These are phyloP conservation scores for Oncorhynchus gorbuscha DNA, from an alignment of 2,113 vertebrate genomes.

Conservation along the genomic window DNA sequence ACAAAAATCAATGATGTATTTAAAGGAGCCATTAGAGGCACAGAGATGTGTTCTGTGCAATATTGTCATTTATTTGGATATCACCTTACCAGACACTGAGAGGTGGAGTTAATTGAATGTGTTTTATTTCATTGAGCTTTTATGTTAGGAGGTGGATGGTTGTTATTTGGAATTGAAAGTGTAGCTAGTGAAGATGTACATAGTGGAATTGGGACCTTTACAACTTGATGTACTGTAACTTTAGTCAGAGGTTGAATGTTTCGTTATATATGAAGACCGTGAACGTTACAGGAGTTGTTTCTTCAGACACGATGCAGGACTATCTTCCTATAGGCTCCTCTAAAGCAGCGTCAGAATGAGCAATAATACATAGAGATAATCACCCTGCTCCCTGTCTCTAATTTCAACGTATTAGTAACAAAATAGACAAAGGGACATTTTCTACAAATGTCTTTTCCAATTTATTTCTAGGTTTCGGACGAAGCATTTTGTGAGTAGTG, in stretches of 20 bases:
- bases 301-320: conserved; percentile 66
- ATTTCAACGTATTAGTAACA: conserved; percentile 41
- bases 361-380: conserved; percentile 64
- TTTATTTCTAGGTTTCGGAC: neutral
- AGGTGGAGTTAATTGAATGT: conserved; percentile 17
- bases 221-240: conserved; percentile 29
- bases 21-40: conserved; percentile 65
- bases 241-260: conserved; percentile 53
- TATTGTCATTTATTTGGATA: conserved; percentile 67
- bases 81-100: conserved; percentile 25
- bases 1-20: conserved; percentile 73
- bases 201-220: conserved; percentile 38
- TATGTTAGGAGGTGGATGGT: conserved; percentile 12
- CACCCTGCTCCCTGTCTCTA: conserved; percentile 66
- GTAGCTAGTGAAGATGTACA: conserved; percentile 60
- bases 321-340: conserved; percentile 63
- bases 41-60: conserved; percentile 55
- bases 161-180: conserved; percentile 49
- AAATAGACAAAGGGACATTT: conserved; percentile 10
- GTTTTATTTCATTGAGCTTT: conserved; percentile 38
- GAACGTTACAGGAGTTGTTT: conserved; percentile 50
- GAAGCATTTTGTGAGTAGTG: conserved; percentile 45
- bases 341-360: conserved; percentile 65
- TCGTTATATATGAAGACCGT: conserved; percentile 24
- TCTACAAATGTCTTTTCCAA: neutral